Evolutionary conservation across 1,140 invertebrate species (phyloP), one percentile per base, ranked within the genome.

Genomic region (Rhopalosiphum padi): DNA sequence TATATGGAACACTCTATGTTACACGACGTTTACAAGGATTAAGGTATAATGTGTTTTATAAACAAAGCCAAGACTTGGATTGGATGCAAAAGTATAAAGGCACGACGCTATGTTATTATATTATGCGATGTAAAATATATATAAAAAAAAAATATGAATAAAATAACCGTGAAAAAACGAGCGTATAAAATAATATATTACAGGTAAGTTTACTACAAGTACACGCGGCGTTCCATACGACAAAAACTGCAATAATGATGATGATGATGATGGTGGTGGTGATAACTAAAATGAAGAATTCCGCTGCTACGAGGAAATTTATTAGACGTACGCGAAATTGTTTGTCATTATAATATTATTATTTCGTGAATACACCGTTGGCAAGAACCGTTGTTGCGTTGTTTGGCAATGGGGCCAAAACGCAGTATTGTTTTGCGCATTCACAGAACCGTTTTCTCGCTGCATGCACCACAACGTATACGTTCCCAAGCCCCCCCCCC

Each of bases 351-450:
- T 86, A 51, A n/a, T 77, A 77, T 77, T 77, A n/a, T 77, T 68
- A n/a, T 18, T n/a, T 77, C 15, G 60, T n/a, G 60, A 77, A 77
- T 77, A 37, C 60, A 89, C 86, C 60, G 85, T 68, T 88, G 86
- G 83, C 85, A 89, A 43, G 83, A 37, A 68, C 43, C 83, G 87
- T 86, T 60, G 93, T 82, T 41, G 48, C 77, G 35, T n/a, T n/a
- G 48, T 93, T 93, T 89, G 93, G 85, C n/a, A 48, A 37, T 83
- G 30, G 11, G 55, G 85, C 85, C 93, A 89, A 89, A 89, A 88
- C 51, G 93, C 85, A 77, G 55, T 93, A 60, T 87, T 22, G 83
- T 43, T 60, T 93, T 85, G 93, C 48, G 93, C 82, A 93, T 22
- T 87, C 82, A 46, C 22, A 88, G 21, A 35, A 9, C n/a, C 92